A percentile compares a stretch with the other conserved stretches of the same genome.
phyloP scores from a whole-genome alignment of 2,797 vertebrate species.

The Denticeps clupeoides region DNA sequence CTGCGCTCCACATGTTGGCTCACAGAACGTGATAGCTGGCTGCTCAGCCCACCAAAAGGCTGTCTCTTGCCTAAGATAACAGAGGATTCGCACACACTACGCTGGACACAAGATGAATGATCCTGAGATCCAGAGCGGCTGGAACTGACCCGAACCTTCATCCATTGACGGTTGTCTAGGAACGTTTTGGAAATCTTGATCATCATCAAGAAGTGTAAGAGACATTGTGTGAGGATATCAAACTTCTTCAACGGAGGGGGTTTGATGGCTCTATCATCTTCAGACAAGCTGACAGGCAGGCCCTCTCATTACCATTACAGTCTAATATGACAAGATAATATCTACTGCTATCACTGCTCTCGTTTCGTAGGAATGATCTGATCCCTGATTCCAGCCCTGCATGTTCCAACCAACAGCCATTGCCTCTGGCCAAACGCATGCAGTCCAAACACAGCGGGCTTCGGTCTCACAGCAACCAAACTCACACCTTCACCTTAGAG shows the following conservation, averaged over 20 bases:
- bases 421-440: no score
- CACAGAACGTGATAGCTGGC: constrained; percentile 25
- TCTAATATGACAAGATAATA: constrained; percentile 40
- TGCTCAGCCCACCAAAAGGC: constrained; percentile 4
- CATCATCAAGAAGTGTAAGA: no score
- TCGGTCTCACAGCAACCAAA: no score
- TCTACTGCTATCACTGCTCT: constrained; percentile 25
- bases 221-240: no score
- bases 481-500: no score
- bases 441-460: no score
- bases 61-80: constrained; percentile 24
- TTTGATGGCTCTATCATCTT: no score
- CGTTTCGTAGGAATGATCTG: background rate
- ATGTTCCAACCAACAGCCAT: no score
- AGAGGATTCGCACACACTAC: constrained; percentile 8
- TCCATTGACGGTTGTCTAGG: constrained; percentile 38
- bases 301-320: constrained; percentile 19
- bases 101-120: constrained; percentile 26
- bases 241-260: no score
- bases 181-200: no score
- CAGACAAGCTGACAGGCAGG: constrained; percentile 38
- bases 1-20: background rate
- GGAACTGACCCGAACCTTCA: constrained; percentile 28
- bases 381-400: no score
- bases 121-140: constrained; percentile 30